A percentile compares a stretch with the other conserved stretches of the same genome.
These are phyloP conservation scores for Xenentodon cancila DNA, from an alignment of 2,797 vertebrate species.

Conservation along the genomic window DNA sequence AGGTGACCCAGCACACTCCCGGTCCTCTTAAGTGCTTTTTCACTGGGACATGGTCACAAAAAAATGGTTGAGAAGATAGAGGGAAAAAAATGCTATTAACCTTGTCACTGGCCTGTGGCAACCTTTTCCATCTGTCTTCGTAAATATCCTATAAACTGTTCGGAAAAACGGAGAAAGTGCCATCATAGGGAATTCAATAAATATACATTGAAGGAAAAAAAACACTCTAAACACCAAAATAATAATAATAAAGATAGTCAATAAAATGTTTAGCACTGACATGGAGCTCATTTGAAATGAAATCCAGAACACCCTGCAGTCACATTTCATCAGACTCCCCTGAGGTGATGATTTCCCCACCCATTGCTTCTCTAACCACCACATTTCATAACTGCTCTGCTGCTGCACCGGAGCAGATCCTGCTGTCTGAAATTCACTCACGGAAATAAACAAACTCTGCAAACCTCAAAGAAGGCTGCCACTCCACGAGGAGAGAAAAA, in stretches of 20 bases:
- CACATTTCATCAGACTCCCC: constrained; percentile 53
- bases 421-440: constrained; percentile 49
- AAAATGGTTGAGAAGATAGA: constrained; percentile 25
- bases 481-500: constrained; percentile 33
- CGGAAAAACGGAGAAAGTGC: constrained; percentile 22
- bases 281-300: constrained; percentile 31
- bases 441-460: constrained; percentile 65
- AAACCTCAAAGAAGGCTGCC: constrained; percentile 56
- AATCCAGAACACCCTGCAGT: constrained; percentile 35
- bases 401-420: constrained; percentile 50
- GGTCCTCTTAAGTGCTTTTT: constrained; percentile 28
- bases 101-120: constrained; percentile 34
- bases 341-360: constrained; percentile 52
- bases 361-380: constrained; percentile 45
- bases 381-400: constrained; percentile 49
- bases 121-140: constrained; percentile 33
- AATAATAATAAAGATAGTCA: no score
- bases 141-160: constrained; percentile 54
- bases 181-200: constrained; percentile 25
- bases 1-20: constrained; percentile 37
- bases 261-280: constrained; percentile 21
- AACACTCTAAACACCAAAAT: no score
- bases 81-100: constrained; percentile 33
- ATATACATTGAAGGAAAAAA: constrained; percentile 2
- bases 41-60: constrained; percentile 22